Conservation (phyloP, 2,888 invertebrate genomes). For the Sepioteuthis lessoniana region DNA sequence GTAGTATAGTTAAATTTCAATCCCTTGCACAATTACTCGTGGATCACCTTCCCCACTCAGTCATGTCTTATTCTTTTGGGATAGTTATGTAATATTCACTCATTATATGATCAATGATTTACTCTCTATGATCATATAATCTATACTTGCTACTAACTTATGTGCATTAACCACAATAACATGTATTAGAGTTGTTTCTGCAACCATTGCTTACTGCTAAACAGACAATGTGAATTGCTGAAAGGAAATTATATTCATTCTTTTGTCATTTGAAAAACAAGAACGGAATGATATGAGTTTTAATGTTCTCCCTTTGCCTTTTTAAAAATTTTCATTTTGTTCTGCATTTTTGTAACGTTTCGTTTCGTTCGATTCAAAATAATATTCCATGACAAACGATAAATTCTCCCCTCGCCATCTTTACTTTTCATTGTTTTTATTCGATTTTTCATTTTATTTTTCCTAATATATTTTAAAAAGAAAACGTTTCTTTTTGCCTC, state of each 20-base stretch:
- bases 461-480: background rate
- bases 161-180: too few relatives aligned
- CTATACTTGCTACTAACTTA: too few relatives aligned
- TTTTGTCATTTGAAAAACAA: background rate
- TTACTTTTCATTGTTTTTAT: background rate
- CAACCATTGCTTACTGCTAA: background rate
- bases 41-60: too few relatives aligned
- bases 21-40: too few relatives aligned
- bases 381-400: slow-evolving; percentile 20
- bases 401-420: background rate
- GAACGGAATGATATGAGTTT: background rate
- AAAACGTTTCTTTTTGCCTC: background rate
- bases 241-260: background rate
- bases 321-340: background rate
- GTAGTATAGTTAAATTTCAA: too few relatives aligned
- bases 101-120: too few relatives aligned
- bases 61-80: too few relatives aligned
- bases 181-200: too few relatives aligned
- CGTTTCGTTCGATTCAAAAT: background rate
- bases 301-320: background rate
- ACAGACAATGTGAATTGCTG: background rate
- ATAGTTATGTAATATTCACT: too few relatives aligned
- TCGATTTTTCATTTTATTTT: background rate
- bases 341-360: background rate
- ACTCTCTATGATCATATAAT: too few relatives aligned